Base-by-base conservation (phyloP, 2,888 invertebrate species). In the Graphium colonna region DNA sequence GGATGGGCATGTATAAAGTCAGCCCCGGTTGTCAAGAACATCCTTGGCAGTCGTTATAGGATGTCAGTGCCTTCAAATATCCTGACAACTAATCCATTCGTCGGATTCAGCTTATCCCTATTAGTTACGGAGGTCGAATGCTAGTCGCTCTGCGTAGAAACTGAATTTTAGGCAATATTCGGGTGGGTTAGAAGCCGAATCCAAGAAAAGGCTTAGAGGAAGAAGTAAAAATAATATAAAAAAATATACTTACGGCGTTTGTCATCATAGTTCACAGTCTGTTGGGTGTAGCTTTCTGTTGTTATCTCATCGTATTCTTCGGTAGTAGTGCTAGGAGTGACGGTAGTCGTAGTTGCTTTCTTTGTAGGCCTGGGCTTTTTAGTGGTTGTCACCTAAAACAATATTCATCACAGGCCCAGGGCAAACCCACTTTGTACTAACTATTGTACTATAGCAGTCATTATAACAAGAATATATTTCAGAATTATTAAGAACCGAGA, bases 341-440 rank as follows among this genome's bases (percentile, higher is more conserved):
- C 71, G 0, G 82, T 79, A 13, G 87, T 86, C 0, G 87, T 87
- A 0, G 86, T 85, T 42, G 68, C 69, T 50, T 74, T 81, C 59
- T 70, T 85, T 0, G 74, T 74, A 0, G 86, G 87, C 42, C 77
- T 82, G 0, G 76, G 33, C 57, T 79, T 82, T 60, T 82, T 87
- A 5, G 86, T 82, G 4, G 84, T 83, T 13, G 84, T 79, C 13
- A 78, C 77, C 88, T 88, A 79, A 26, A 81, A 82, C 49, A 33
- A 60, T 49, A 55, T 26, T 15, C 18, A 69, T 67, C 68, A 76
- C 69, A 75, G 68, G 67, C 65, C 62, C 67, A 70, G 61, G 62
- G 71, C 58, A 56, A 61, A 56, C 57, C 57, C 41, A 51, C 31
- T 44, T 47, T 48, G 44, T 43, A 41, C 36, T 48, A 38, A 53